Evolutionary conservation across 2,113 vertebrate genomes (phyloP).

Genomic region (Ophthalmotilapia sp.): DNA sequence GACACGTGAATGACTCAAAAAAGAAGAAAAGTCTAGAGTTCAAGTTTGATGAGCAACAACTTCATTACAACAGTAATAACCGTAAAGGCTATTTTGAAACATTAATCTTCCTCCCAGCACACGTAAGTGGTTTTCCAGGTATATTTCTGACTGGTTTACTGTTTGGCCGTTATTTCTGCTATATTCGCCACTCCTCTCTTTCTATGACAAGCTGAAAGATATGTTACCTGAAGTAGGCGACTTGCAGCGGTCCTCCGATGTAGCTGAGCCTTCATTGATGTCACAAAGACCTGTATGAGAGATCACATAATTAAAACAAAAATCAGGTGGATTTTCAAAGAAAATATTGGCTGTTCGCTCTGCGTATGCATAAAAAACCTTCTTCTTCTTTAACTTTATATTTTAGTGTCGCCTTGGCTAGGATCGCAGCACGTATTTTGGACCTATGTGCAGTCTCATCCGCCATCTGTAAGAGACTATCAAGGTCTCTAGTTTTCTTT

Average conservation of each 20-base stretch:
- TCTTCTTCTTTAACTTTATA: not conserved
- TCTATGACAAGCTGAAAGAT: slow-evolving; percentile 33
- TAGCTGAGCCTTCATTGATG: slow-evolving; percentile 86
- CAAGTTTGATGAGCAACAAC: slow-evolving; percentile 5
- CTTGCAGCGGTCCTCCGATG: slow-evolving; percentile 95
- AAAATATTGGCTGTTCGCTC: not conserved
- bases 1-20: not conserved
- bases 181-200: not conserved
- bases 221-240: slow-evolving; percentile 95
- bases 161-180: not conserved
- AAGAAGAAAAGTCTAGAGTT: not conserved
- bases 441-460: not conserved
- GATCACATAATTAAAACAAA: not conserved
- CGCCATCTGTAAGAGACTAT: not conserved
- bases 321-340: not conserved
- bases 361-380: not conserved
- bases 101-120: not conserved
- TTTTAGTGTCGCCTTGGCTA: not conserved
- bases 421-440: not conserved
- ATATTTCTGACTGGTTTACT: not conserved
- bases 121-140: not conserved
- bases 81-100: not conserved
- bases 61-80: not conserved
- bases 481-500: not conserved
- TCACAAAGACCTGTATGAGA: slow-evolving; percentile 86